Percentiles rank a stretch among this genome's conserved stretches.
Evolutionary conservation across 2,888 invertebrate species (phyloP).

Genomic region (Ormyrus labotus): DNA sequence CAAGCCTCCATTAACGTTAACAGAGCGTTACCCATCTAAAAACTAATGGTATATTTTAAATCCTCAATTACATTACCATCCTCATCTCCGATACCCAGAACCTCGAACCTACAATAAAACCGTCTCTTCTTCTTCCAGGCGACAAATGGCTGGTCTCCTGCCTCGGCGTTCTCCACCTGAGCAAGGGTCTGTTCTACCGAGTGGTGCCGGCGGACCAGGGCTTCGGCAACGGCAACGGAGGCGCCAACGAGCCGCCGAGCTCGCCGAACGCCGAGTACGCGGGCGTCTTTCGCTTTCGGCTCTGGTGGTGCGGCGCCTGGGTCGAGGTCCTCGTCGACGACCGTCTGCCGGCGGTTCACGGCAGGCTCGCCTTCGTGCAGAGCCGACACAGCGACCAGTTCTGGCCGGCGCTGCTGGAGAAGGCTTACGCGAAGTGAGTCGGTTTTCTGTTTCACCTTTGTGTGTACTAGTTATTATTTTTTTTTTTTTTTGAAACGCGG

Average conservation of each 20-base stretch:
- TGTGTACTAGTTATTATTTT: too few relatives aligned
- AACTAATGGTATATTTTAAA: too few relatives aligned
- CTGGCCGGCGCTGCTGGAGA: slow-evolving; percentile 93
- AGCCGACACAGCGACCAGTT: slow-evolving; percentile 87
- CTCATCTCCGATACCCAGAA: too few relatives aligned
- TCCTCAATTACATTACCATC: too few relatives aligned
- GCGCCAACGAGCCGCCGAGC: slow-evolving; percentile 73
- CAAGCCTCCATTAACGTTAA: too few relatives aligned
- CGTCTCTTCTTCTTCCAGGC: slow-evolving; percentile 78
- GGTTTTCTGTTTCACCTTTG: not conserved
- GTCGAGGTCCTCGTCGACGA: slow-evolving; percentile 93
- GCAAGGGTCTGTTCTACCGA: slow-evolving; percentile 91
- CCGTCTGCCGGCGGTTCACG: slow-evolving; percentile 91
- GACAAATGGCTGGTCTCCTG: slow-evolving; percentile 95
- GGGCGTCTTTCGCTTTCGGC: slow-evolving; percentile 90
- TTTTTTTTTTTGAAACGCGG: too few relatives aligned
- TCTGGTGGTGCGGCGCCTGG: slow-evolving; percentile 98
- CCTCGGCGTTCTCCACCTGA: slow-evolving; percentile 88
- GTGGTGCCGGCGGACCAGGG: slow-evolving; percentile 94
- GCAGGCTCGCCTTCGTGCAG: slow-evolving; percentile 90
- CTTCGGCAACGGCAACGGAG: slow-evolving; percentile 84
- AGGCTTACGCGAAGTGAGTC: slow-evolving; percentile 92
- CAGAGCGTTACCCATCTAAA: too few relatives aligned
- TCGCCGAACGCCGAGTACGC: slow-evolving; percentile 78
- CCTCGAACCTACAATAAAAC: too few relatives aligned